Evolutionary conservation across 2,888 invertebrate species (phyloP).

Genomic region (Rhodophaea formosa): DNA sequence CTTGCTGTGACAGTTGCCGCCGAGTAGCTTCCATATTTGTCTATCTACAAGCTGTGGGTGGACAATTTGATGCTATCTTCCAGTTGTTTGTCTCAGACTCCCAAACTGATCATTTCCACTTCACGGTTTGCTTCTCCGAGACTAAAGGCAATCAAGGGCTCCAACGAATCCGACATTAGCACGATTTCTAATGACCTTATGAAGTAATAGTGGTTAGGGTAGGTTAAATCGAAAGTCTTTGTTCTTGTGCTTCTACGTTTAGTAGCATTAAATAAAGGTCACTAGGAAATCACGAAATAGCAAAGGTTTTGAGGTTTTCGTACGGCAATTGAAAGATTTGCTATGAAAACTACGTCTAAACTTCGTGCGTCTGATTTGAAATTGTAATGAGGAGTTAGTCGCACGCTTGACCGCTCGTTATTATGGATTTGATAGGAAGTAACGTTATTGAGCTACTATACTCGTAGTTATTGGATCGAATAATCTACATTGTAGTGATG

Average conservation of each 20-base stretch:
- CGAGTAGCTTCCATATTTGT: not conserved
- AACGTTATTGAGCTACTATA: constrained; percentile 14
- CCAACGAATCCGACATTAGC: not conserved
- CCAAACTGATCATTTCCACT: constrained; percentile 6
- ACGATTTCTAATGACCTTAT: constrained; percentile 10
- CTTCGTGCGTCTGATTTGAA: constrained; percentile 40
- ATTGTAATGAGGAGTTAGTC: constrained; percentile 43
- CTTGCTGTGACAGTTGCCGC: constrained; percentile 3
- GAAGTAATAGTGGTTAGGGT: not conserved
- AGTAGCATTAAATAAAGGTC: not conserved
- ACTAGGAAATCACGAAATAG: constrained; percentile 2
- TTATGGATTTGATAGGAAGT: constrained; percentile 40
- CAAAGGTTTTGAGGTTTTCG: constrained; percentile 1
- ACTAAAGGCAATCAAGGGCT: constrained; percentile 12
- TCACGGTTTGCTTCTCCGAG: constrained; percentile 13
- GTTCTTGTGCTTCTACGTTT: not conserved
- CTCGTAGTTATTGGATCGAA: not conserved
- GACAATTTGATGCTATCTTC: constrained; percentile 11
- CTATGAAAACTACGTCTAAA: constrained; percentile 3
- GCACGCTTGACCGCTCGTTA: constrained; percentile 44
- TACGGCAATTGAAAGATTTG: not conserved
- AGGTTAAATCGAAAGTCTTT: not conserved
- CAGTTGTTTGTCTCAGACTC: constrained; percentile 13
- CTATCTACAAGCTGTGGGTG: constrained; percentile 2
- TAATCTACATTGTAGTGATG: no score